Base-by-base conservation (phyloP, 1,140 invertebrate genomes). In the Zaprionus lachaisei region DNA sequence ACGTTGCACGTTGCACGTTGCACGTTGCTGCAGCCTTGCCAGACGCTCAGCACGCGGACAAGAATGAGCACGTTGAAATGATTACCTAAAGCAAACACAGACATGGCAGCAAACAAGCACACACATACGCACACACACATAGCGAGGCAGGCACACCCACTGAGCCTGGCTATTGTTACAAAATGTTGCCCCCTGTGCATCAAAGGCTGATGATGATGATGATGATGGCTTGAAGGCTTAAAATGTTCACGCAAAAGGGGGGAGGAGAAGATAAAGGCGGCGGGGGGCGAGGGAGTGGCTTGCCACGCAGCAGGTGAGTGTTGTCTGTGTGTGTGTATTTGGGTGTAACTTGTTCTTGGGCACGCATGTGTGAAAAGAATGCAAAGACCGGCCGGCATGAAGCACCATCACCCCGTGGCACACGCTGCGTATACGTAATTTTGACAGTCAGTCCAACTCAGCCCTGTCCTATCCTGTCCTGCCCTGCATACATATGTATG, bases 51-150 rank as follows among this genome's bases (percentile, higher is more conserved):
- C 31, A 47, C 17, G 55, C 49, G 44, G 17, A 31, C 26, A 60
- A 66, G 74, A 67, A 62, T 77, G 80, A 68, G 70, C 74, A 77
- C 75, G 79, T 70, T 80, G 69, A 81, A 87, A 89, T 87, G 84
- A 87, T 87, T 87, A 84, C 84, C 84, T 76, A 87, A 89, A 89
- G 84, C 84, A 87, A 87, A 87, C 84, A 89, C 81, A 87, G 83
- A 87, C 83, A 78, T 81, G 73, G 54, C 68, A 72, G 83, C 81
- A 89, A 87, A 87, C 81, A 86, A 68, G 69, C 70, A 77, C 71
- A 75, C 57, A 64, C 67, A 69, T 58, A 69, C 55, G 49, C 66
- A 69, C 64, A 31, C 55, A 38, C 17, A 20, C 62, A 49, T 20
- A 20, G 37, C 28, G 54, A 44, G 2, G 38, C 12, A 44, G 47